Evolutionary conservation across 1,140 invertebrate genomes (phyloP), one percentile per base, ranked within the genome.

Genomic region (Heliconius melpomene): DNA sequence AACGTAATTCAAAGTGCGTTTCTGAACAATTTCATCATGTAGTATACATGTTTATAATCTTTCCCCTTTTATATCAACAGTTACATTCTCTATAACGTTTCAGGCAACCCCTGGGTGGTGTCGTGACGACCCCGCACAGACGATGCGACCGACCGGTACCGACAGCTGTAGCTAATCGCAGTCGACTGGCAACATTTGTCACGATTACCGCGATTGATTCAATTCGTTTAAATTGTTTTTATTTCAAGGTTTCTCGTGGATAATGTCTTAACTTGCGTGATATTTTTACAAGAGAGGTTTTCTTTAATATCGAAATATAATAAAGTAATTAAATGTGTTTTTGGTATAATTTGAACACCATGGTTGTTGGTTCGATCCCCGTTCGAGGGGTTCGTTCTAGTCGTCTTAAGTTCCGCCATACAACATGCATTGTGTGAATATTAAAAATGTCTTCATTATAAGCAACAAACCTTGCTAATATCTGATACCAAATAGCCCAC

Each of bases 91-190:
- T 26, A 16, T 7, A 29, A 26, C 2, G 60, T 66, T 26, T 26
- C 16, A 26, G 3, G 3, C 60, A 66, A 50, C 18, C 11, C 1
- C 75, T 71, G n/a, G 38, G 60, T n/a, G 60, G 36, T 50, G 18
- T 7, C 60, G 75, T 77, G 75, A 76, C 75, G 26, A 70, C 36
- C 2, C 3, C 11, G 57, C 9, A 76, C 70, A 40, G 54, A 36
- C 75, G 36, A 57, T 29, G 46, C 50, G 72, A 23, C 32, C 32
- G 32, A 36, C 32, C n/a, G 20, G 6, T 2, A 52, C 50, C 73
- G 70, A 70, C 70, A 46, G 75, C 29, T 18, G 75, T 46, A 26
- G 32, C 75, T 76, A 76, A 76, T 76, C 57, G 23, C 57, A 32
- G 26, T 66, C 26, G 75, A 76, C 32, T 20, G 23, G 7, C 16